Conservation (phyloP, 2,888 invertebrate species). For the Eremobia ochroleuca region DNA sequence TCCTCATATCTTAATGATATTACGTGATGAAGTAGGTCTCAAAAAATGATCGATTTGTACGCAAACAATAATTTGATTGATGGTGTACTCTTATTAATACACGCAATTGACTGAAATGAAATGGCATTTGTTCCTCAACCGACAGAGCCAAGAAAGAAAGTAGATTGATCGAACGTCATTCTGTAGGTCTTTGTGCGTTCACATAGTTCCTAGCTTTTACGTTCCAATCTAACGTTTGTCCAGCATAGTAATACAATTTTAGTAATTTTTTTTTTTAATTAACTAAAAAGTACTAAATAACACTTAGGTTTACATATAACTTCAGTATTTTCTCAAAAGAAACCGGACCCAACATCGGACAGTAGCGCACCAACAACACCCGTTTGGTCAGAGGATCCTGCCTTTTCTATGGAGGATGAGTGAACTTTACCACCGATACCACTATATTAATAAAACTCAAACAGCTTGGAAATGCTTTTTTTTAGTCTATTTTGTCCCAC, state of each 20-base stretch:
- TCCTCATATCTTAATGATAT: conserved; percentile 17
- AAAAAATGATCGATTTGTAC: conserved; percentile 35
- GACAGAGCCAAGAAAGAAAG: background rate
- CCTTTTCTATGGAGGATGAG: background rate
- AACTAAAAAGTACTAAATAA: no score
- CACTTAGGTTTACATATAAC: no score
- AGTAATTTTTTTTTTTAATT: no score
- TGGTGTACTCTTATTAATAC: background rate
- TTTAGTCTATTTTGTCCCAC: no score
- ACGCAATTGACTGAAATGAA: conserved; percentile 17
- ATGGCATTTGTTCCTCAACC: background rate
- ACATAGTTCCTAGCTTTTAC: background rate
- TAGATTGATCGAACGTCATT: conserved; percentile 3
- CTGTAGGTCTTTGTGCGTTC: background rate
- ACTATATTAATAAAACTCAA: no score
- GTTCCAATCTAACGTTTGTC: background rate
- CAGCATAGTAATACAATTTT: no score
- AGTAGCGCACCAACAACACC: background rate
- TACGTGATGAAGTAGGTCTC: conserved; percentile 10
- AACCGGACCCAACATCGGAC: background rate
- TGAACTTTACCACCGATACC: no score
- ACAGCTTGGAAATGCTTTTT: no score
- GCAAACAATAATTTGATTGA: conserved; percentile 42
- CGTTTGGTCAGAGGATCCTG: background rate
- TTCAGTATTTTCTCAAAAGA: no score